phyloP scores from a whole-genome alignment of 2,888 invertebrate species.

The Augiades crinisus region DNA sequence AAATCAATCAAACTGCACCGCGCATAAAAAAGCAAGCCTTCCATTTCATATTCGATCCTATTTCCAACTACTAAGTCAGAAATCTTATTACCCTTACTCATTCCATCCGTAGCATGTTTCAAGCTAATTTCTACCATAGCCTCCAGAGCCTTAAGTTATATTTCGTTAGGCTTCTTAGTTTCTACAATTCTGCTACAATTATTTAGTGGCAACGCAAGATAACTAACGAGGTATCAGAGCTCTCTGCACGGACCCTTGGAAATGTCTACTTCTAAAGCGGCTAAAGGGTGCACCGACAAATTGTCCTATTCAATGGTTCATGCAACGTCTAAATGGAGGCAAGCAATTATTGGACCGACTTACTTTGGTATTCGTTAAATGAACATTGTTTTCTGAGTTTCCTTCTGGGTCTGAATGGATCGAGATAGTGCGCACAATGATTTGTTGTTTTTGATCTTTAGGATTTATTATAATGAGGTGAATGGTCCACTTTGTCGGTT shows the following conservation, averaged over 20 bases:
- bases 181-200: slow-evolving; percentile 64
- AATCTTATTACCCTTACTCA: slow-evolving; percentile 42
- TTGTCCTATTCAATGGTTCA: slow-evolving; percentile 70
- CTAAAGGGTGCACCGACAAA: slow-evolving; percentile 71
- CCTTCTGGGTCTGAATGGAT: slow-evolving; percentile 52
- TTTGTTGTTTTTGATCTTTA: slow-evolving; percentile 48
- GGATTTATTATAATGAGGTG: slow-evolving; percentile 41
- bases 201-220: slow-evolving; percentile 67
- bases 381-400: slow-evolving; percentile 72
- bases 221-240: slow-evolving; percentile 74
- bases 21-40: slow-evolving; percentile 38
- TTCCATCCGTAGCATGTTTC: slow-evolving; percentile 5
- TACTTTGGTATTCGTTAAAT: slow-evolving; percentile 76
- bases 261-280: slow-evolving; percentile 57
- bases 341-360: slow-evolving; percentile 56
- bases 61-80: slow-evolving; percentile 49
- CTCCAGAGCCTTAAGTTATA: slow-evolving; percentile 30
- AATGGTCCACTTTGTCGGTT: slow-evolving; percentile 30
- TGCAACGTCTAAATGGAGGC: slow-evolving; percentile 55
- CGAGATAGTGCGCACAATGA: slow-evolving; percentile 56
- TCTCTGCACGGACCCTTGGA: slow-evolving; percentile 64
- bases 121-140: slow-evolving; percentile 37
- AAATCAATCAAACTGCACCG: slow-evolving; percentile 30
- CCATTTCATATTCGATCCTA: slow-evolving; percentile 51
- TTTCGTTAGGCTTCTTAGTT: slow-evolving; percentile 29